Evolutionary conservation across 1,140 invertebrate genomes (phyloP).

Genomic region (Cecropterus lyciades): DNA sequence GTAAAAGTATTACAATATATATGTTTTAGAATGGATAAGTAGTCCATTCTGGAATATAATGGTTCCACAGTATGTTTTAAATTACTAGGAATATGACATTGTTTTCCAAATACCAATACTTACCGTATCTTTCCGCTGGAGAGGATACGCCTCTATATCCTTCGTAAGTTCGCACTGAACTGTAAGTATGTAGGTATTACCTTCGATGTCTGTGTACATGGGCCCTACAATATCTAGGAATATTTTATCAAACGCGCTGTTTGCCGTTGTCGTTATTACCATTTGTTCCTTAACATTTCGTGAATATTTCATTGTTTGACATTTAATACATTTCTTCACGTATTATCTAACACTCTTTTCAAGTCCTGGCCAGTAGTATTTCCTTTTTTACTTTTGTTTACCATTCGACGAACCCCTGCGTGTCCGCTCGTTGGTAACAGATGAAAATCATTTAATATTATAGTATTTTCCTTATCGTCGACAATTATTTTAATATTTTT

Average conservation of each 20-base stretch:
- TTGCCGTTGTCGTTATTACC: not conserved
- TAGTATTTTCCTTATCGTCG: too few relatives aligned
- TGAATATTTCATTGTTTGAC: too few relatives aligned
- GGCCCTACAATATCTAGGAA: not conserved
- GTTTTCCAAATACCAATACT: not conserved
- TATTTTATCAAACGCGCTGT: not conserved
- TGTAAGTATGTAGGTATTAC: not conserved
- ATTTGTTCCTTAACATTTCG: too few relatives aligned
- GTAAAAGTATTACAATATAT: too few relatives aligned
- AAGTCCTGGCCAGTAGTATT: too few relatives aligned
- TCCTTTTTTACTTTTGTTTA: too few relatives aligned
- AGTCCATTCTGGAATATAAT: too few relatives aligned
- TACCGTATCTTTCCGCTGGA: not conserved
- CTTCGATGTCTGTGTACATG: not conserved
- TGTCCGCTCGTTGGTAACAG: not conserved
- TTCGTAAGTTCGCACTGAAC: constrained; percentile 5
- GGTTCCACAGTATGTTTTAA: too few relatives aligned
- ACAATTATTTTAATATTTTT: constrained; percentile 9
- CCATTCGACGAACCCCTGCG: too few relatives aligned
- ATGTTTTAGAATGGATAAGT: too few relatives aligned
- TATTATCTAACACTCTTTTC: too few relatives aligned
- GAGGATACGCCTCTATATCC: not conserved
- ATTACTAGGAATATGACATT: not conserved
- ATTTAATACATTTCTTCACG: too few relatives aligned
- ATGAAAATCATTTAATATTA: constrained; percentile 22